Evolutionary conservation across 2,888 invertebrate species (phyloP), one percentile per base, ranked within the genome.

Genomic region (Nipponacmea schrenckii): DNA sequence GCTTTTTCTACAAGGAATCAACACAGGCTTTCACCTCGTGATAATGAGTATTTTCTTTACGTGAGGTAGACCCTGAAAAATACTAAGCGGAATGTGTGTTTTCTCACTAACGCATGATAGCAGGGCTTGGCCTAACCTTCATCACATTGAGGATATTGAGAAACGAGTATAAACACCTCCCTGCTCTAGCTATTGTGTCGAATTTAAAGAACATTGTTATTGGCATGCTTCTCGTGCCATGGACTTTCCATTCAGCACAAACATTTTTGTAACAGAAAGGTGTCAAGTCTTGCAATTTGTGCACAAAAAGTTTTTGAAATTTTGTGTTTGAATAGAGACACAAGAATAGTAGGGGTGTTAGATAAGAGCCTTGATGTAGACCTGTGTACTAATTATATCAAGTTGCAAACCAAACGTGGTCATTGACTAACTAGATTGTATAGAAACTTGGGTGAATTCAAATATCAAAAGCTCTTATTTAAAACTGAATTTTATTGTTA

Each of bases 21-120:
- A 56, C 56, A 56, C 20, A 56, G 56, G 56, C 56, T 56, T 56
- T 56, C 56, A 56, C 56, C 56, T 17, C 26, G 39, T 27, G 71
- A 67, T 74, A 74, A 74, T 70, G 71, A 74, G 63, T 74, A 70
- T 74, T 74, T 74, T 74, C 74, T 74, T 71, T 74, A 68, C 70
- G 71, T 74, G 74, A 68, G 70, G 45, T n/a, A 56, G 20, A 27
- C 56, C n/a, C 50, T 62, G 26, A 62, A 20, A 45, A 44, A 66
- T 44, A 27, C 39, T 45, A 63, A 20, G 12, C 50, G 1, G 62
- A 62, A 56, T 66, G 71, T 71, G 71, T 67, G 66, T 67, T 71
- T 71, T 70, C 63, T 67, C 44, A 56, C 56, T 56, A 24, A 24
- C 24, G 56, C 24, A 56, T 56, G 56, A 56, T 56, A 56, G 56